A percentile compares a stretch with the other conserved stretches of the same genome.
These are phyloP conservation scores for Hylaea fasciaria DNA, from an alignment of 2,888 invertebrate genomes.

Conservation along the genomic window DNA sequence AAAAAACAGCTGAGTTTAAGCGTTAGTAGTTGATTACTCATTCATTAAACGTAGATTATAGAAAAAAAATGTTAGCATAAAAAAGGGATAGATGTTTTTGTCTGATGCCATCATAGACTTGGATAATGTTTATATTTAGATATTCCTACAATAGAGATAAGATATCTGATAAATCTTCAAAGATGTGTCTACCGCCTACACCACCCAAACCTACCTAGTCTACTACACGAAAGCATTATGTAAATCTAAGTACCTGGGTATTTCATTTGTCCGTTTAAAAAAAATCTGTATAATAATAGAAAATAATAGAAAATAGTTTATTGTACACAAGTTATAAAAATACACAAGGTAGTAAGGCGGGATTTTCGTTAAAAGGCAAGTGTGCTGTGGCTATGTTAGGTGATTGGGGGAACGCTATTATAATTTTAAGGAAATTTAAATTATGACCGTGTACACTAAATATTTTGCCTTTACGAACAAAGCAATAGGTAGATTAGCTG, in stretches of 20 bases:
- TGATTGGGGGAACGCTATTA: neutral
- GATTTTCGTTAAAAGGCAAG: too few relatives aligned
- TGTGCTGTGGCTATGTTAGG: too few relatives aligned
- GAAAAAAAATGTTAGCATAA: conserved; percentile 23
- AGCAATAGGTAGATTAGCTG: too few relatives aligned
- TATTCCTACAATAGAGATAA: conserved; percentile 22
- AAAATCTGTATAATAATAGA: too few relatives aligned
- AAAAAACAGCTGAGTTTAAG: conserved; percentile 18
- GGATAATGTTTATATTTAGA: conserved; percentile 26
- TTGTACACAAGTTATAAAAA: too few relatives aligned
- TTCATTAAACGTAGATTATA: conserved; percentile 23
- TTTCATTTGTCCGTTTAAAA: too few relatives aligned
- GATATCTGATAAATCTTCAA: conserved; percentile 11
- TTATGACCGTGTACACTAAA: too few relatives aligned
- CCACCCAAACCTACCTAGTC: neutral
- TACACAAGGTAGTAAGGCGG: too few relatives aligned
- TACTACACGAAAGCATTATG: too few relatives aligned
- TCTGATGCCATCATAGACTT: conserved; percentile 29
- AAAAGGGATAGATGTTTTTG: conserved; percentile 29
- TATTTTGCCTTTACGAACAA: too few relatives aligned
- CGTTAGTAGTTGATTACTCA: conserved; percentile 28
- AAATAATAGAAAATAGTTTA: neutral
- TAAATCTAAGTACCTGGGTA: too few relatives aligned
- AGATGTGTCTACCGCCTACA: conserved; percentile 15
- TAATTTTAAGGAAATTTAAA: too few relatives aligned